Evolutionary conservation across 2,797 vertebrate genomes (phyloP).

Genomic region (Galaxias olidus): DNA sequence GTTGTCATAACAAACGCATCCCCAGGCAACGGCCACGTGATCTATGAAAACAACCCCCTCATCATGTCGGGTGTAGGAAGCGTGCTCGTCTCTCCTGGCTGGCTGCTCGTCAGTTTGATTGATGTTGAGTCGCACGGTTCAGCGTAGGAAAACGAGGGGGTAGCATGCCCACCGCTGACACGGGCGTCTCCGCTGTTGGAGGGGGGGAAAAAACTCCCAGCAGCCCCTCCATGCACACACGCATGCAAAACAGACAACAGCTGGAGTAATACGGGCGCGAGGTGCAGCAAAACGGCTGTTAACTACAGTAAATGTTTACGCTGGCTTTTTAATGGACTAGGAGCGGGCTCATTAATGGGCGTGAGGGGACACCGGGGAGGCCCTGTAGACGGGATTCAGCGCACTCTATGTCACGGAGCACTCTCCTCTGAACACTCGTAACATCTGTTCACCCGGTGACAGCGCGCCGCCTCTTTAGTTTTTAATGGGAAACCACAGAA

Average conservation of each 20-base stretch:
- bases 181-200: background rate
- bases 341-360: conserved; percentile 39
- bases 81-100: background rate
- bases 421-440: conserved; percentile 13
- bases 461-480: conserved; percentile 24
- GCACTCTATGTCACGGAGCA: background rate
- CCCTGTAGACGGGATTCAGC: conserved; percentile 17
- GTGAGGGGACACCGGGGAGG: conserved; percentile 20
- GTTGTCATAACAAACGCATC: background rate
- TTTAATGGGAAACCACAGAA: conserved; percentile 34
- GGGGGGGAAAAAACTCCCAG: conserved; percentile 27
- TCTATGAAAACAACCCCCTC: background rate
- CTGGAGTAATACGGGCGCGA: conserved; percentile 42
- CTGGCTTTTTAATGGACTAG: conserved; percentile 36
- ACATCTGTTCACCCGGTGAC: conserved; percentile 35
- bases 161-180: conserved; percentile 8
- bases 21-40: background rate
- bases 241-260: conserved; percentile 46
- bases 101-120: conserved; percentile 1
- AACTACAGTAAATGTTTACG: conserved; percentile 46
- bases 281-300: conserved; percentile 37
- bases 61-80: background rate
- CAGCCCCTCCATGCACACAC: conserved; percentile 23
- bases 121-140: conserved; percentile 1
- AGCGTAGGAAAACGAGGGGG: conserved; percentile 10